Evolutionary conservation across 2,797 vertebrate genomes (phyloP), one percentile per base, ranked within the genome.

Genomic region (Streptopelia turtur): DNA sequence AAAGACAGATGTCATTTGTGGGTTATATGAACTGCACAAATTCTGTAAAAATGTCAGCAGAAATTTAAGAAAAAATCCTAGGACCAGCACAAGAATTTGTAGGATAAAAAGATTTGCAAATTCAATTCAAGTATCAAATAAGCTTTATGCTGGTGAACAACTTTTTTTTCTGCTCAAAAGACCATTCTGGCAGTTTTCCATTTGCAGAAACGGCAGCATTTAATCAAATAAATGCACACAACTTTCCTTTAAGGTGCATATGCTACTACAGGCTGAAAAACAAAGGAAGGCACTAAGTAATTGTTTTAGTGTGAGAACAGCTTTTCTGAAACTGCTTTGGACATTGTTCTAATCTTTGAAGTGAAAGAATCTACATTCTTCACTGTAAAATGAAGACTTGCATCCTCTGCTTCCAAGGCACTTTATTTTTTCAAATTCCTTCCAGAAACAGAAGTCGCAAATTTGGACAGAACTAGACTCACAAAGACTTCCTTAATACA

Each of bases 51-150:
- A 71, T 76, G 83, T 68, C 25, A 76, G 43, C 33, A 91, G 41
- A 81, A 91, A 70, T 41, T 27, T 22, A 63, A 69, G 57, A 72
- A 95, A 84, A 83, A 83, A 10, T 45, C 43, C 55, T 22, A 81
- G 11, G 16, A 8, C 12, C 18, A 72, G 9, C 28, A 60, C 6
- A 90, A 50, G 28, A 81, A 43, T 78, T 90, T 69, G 18, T 53
- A 65, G 6, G 17, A 30, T n/a, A 83, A 93, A 85, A 31, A 92
- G 13, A 69, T 63, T 65, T 69, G 28, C 31, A 89, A 45, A 6
- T 79, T 12, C 1, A 8, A 74, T 59, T 57, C 30, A 81, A 83
- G 16, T 39, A 70, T 68, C 17, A 57, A 53, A 80, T 14, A 75
- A 75, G 13, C 4, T 57, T 77, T 80, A 59, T 50, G 16, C 4